Evolutionary conservation across 2,888 invertebrate species (phyloP).

Genomic region (Drosophila fungiperda): DNA sequence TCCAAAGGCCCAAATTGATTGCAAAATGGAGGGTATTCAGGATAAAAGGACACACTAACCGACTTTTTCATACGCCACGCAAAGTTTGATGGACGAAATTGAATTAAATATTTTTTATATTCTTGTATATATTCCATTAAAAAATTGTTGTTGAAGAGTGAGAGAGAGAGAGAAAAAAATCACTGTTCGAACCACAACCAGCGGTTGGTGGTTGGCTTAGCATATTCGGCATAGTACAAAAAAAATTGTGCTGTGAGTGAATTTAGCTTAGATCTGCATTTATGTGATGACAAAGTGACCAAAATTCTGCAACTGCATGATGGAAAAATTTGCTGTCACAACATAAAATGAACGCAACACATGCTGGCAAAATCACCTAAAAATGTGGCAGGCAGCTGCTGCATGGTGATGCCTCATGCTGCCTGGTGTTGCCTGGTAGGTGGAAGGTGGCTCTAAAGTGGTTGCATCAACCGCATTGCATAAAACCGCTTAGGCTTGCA

Average conservation of each 20-base stretch:
- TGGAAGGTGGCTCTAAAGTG: constrained; percentile 18
- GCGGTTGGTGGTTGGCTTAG: constrained; percentile 44
- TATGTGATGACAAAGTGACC: constrained; percentile 76
- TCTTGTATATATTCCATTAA: constrained; percentile 72
- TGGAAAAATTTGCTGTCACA: constrained; percentile 74
- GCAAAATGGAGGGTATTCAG: background rate
- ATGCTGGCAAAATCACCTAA: constrained; percentile 35
- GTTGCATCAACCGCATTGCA: constrained; percentile 47
- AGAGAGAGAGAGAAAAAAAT: constrained; percentile 5
- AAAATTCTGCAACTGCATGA: constrained; percentile 59
- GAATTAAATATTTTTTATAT: constrained; percentile 62
- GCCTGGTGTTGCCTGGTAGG: background rate
- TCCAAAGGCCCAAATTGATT: background rate
- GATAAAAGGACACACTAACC: constrained; percentile 9
- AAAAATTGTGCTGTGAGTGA: constrained; percentile 27
- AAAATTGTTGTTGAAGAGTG: constrained; percentile 46
- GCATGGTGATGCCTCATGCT: background rate
- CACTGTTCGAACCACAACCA: constrained; percentile 6
- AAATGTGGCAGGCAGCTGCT: constrained; percentile 11
- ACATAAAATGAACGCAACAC: constrained; percentile 60
- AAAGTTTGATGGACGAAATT: constrained; percentile 49
- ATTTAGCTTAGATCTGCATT: constrained; percentile 73
- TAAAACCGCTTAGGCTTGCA: constrained; percentile 78
- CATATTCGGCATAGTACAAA: constrained; percentile 56
- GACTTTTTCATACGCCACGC: background rate